Evolutionary conservation across 1,140 invertebrate genomes (phyloP), one percentile per base, ranked within the genome.

Genomic region (Brachionus plicatilis): DNA sequence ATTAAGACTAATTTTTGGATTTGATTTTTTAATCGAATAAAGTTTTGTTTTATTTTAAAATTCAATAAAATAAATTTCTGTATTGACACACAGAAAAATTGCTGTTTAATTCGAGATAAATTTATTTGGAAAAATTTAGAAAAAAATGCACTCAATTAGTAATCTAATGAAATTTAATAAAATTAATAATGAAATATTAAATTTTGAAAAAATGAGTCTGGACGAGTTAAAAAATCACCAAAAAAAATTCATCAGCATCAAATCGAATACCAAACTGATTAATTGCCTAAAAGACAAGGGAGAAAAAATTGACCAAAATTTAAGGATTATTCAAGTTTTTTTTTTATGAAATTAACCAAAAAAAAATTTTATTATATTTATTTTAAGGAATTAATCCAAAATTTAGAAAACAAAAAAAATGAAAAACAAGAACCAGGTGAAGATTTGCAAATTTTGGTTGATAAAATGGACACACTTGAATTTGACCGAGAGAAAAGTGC

Each of bases 21-120:
- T 14, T 17, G 37, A 29, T 65, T 65, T 82, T 65, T 82, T 70
- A 70, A n/a, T 70, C 37, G 37, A 70, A 37, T 70, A 37, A 70
- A 70, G 27, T 70, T 70, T 70, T 70, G 66, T 70, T 70, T 70
- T 33, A 41, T 70, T 70, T 70, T 70, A 3, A 24, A 37, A 68
- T 29, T 70, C 0, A 11, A 70, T 70, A 0, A 24, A 60, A 20
- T 7, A 60, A 9, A 60, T 2, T 20, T 70, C 66, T 41, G 66
- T 70, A 14, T 29, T 70, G 33, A 70, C 37, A 37, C 20, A 17
- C 66, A 41, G 66, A 70, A 24, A 27, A 27, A 53, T 53, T 14
- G 0, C 0, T 53, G 17, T 14, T 53, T 53, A 2, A 53, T 50
- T 50, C 2, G 3, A 4, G 12, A 3, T 0, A 53, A 53, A 53